Percentiles rank a stretch among this genome's conserved stretches.
phyloP scores from a whole-genome alignment of 2,888 invertebrate species.

The Caenorhabditis sp. region DNA sequence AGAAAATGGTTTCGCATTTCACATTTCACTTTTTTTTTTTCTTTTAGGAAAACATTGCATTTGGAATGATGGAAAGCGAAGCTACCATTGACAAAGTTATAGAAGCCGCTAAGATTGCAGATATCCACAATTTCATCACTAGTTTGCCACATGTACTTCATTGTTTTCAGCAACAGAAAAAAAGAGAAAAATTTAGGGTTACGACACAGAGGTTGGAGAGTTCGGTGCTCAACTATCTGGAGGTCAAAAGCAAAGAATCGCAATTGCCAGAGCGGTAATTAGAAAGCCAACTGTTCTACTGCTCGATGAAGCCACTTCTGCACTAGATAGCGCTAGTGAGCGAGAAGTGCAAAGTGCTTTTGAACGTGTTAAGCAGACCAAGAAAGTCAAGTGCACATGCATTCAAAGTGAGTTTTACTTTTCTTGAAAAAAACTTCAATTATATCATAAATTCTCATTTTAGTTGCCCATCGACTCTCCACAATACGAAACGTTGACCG shows the following conservation, averaged over 20 bases:
- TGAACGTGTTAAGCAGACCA: slow-evolving; percentile 50
- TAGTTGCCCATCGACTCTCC: slow-evolving; percentile 85
- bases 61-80: slow-evolving; percentile 82
- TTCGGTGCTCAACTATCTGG: slow-evolving; percentile 91
- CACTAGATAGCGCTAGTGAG: slow-evolving; percentile 78
- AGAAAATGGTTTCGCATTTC: too few relatives aligned
- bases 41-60: slow-evolving; percentile 81
- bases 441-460: slow-evolving; percentile 40
- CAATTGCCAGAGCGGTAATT: slow-evolving; percentile 91
- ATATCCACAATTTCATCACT: slow-evolving; percentile 84
- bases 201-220: slow-evolving; percentile 89
- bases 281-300: slow-evolving; percentile 79
- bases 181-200: too few relatives aligned
- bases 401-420: slow-evolving; percentile 70
- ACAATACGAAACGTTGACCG: slow-evolving; percentile 85
- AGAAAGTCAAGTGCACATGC: slow-evolving; percentile 73
- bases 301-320: slow-evolving; percentile 81
- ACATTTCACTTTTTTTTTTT: too few relatives aligned
- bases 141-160: slow-evolving; percentile 82
- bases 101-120: slow-evolving; percentile 84
- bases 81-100: slow-evolving; percentile 83
- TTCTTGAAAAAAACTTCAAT: too few relatives aligned
- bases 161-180: too few relatives aligned
- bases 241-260: slow-evolving; percentile 93
- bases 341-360: slow-evolving; percentile 66